Evolutionary conservation across 2,113 vertebrate genomes (phyloP), one percentile per base, ranked within the genome.

Genomic region (Argyrosomus japonicus): DNA sequence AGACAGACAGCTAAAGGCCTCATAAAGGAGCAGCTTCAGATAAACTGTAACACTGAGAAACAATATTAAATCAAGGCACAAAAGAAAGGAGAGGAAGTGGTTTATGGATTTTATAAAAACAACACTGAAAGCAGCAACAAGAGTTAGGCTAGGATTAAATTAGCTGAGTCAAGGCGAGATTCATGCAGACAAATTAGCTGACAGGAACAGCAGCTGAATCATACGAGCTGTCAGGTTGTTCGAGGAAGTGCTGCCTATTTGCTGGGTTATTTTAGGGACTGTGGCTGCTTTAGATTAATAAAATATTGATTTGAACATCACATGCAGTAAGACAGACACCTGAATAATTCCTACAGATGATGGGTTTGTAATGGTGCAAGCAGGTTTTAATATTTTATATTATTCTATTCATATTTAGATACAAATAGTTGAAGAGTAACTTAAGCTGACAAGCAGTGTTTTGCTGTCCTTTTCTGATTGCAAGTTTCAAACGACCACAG

Each of bases 11-110:
- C 75, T 70, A 21, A 71, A 78, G 81, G 76, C 73, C 60, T 67
- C 75, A 68, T 76, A 72, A 83, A 86, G 84, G 72, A 89, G 63
- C 62, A n/a, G 74, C 70, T 85, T 87, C 57, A 75, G 71, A 90
- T 73, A 70, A 81, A 91, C 21, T 19, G 27, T 19, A 65, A 87
- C 29, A 45, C 63, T 5, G 69, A 73, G 47, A 83, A 79, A 84
- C 69, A 77, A 76, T 47, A 75, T 70, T 53, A 47, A 78, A 86
- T 60, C 27, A 77, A 71, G 5, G 29, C 69, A 83, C 51, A 51
- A 81, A 68, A 83, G 58, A 53, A 47, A 70, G 18, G 36, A 79
- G 50, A 25, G 57, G 60, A 61, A 69, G 57, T 50, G 25, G 45
- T 57, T 76, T 60, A 21, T 36, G 67, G 43, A 43, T 60, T 65